phyloP scores from a whole-genome alignment of 64 coral and sea anemone genomes.

The Pocillopora verrucosa region DNA sequence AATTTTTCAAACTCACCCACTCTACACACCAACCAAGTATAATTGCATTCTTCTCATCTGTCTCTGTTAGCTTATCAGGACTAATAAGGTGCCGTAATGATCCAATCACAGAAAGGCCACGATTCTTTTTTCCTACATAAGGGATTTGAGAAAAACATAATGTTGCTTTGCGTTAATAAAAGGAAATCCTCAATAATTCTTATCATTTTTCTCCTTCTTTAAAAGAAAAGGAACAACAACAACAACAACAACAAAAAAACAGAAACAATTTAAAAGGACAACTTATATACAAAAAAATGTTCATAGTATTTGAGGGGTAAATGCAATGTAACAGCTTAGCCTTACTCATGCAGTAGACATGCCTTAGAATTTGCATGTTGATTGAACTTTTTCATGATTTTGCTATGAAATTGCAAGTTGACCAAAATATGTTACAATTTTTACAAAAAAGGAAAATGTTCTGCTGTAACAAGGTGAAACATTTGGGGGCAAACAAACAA shows the following conservation, averaged over 20 bases:
- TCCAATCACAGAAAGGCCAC: conserved; percentile 88
- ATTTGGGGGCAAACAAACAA: too few species aligned
- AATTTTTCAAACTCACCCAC: conserved; percentile 60
- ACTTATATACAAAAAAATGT: too few species aligned
- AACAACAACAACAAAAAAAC: neutral
- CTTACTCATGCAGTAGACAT: too few species aligned
- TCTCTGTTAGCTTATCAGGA: conserved; percentile 58
- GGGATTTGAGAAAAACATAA: neutral
- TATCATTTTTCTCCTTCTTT: neutral
- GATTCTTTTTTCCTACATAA: conserved; percentile 78
- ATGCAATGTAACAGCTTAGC: too few species aligned
- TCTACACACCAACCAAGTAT: conserved; percentile 92
- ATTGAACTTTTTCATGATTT: too few species aligned
- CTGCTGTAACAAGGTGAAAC: too few species aligned
- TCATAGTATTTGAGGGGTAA: too few species aligned
- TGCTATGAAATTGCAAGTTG: too few species aligned
- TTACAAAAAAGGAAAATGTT: too few species aligned
- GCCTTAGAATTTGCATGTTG: too few species aligned
- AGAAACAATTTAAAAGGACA: neutral
- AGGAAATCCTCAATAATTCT: too few species aligned
- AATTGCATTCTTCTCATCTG: conserved; percentile 61
- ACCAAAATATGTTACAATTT: too few species aligned
- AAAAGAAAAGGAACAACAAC: neutral
- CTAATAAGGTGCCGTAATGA: conserved; percentile 59
- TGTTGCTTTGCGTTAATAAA: neutral